phyloP scores from a whole-genome alignment of 2,797 vertebrate species.

The Clarias fuscus region DNA sequence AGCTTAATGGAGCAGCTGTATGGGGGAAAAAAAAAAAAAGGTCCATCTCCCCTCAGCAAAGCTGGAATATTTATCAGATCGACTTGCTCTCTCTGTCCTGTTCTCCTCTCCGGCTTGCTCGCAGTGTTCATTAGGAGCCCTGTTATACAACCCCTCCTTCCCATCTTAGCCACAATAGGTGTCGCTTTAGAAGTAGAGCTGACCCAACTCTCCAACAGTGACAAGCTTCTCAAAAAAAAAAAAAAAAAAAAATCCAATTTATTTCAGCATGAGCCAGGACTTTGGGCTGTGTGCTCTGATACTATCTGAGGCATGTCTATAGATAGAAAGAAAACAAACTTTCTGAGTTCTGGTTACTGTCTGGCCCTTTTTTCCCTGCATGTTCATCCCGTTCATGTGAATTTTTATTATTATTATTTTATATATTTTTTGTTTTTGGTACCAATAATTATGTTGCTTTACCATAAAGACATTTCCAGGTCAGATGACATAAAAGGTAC shows the following conservation, averaged over 20 bases:
- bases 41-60: slow-evolving; percentile 57
- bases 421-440: neutral
- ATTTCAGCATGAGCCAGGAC: slow-evolving; percentile 31
- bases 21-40: slow-evolving; percentile 33
- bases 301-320: slow-evolving; percentile 8
- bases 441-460: neutral
- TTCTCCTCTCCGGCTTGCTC: slow-evolving; percentile 19
- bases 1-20: slow-evolving; percentile 57
- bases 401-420: neutral
- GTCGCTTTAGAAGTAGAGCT: slow-evolving; percentile 30
- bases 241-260: slow-evolving; percentile 44
- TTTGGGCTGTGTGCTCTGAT: slow-evolving; percentile 14
- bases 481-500: neutral
- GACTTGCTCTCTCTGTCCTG: slow-evolving; percentile 33
- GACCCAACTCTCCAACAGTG: slow-evolving; percentile 29
- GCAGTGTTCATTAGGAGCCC: slow-evolving; percentile 49
- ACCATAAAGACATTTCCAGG: neutral
- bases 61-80: slow-evolving; percentile 56
- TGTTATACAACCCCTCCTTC: slow-evolving; percentile 46
- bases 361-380: neutral
- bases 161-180: slow-evolving; percentile 38
- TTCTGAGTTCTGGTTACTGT: slow-evolving; percentile 10
- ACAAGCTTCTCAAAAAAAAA: slow-evolving; percentile 32
- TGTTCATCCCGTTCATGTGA: neutral
- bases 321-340: slow-evolving; percentile 9